Conservation (phyloP, 2,797 vertebrate genomes). For the Anabacerthia variegaticeps region DNA sequence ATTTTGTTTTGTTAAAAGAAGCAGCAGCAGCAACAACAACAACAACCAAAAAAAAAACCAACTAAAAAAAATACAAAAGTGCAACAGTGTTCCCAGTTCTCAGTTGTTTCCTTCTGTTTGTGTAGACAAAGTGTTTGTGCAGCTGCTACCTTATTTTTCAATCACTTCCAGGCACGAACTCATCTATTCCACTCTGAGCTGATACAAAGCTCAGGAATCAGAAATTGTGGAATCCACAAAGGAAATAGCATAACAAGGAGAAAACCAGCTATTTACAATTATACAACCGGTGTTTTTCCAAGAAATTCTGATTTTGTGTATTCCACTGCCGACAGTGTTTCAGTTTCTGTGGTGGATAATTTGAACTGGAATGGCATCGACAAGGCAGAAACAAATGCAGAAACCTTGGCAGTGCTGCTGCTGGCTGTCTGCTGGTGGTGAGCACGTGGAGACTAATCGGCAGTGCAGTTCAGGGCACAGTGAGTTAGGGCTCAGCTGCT, state of each 20-base stretch:
- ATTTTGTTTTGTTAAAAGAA: neutral
- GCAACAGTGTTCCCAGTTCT: accelerated
- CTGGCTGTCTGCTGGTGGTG: neutral
- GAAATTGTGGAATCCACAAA: neutral
- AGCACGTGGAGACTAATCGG: neutral
- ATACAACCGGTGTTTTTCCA: neutral
- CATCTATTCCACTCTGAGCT: neutral
- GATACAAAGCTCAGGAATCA: neutral
- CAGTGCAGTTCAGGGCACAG: neutral
- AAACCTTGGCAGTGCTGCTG: neutral
- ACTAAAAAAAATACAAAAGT: too few species aligned
- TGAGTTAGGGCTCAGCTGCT: neutral
- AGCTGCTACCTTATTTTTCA: neutral
- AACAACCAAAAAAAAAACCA: too few species aligned
- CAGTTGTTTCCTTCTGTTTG: neutral
- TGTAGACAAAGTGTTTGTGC: neutral
- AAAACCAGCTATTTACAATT: constrained; percentile 44
- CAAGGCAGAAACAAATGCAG: constrained; percentile 8
- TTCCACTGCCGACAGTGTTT: neutral
- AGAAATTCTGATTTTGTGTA: constrained; percentile 24
- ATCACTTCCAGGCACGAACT: neutral
- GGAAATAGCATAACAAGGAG: neutral
- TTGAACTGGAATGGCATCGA: neutral
- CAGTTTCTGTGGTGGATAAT: neutral
- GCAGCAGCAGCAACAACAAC: neutral